Evolutionary conservation across 2,113 vertebrate species (phyloP).

Genomic region (Cardinalis cardinalis): DNA sequence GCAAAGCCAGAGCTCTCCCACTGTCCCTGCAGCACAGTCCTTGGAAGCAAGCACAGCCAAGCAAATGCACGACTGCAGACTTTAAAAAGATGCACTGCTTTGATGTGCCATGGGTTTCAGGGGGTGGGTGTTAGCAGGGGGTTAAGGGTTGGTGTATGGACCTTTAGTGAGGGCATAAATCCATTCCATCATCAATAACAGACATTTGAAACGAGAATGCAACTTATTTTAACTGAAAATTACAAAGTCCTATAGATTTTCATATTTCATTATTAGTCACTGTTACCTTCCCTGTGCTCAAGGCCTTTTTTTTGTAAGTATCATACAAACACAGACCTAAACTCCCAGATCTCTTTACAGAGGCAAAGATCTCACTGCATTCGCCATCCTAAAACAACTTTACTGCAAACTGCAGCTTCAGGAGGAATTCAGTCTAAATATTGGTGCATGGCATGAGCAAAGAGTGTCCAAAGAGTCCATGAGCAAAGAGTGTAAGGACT

Average conservation of each 20-base stretch:
- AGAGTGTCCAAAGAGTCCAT: neutral
- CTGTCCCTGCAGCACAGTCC: neutral
- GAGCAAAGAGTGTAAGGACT: fast-evolving
- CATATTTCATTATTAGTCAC: neutral
- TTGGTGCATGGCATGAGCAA: neutral
- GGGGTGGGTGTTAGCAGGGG: neutral
- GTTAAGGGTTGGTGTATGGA: neutral
- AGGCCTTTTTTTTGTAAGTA: neutral
- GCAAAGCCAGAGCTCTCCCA: neutral
- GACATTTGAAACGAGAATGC: neutral
- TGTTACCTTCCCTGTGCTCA: neutral
- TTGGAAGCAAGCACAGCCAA: neutral
- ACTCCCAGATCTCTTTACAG: neutral
- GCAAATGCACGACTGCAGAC: neutral
- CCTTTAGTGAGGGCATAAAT: neutral
- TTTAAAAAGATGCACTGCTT: neutral
- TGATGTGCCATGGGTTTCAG: neutral
- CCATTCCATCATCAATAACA: neutral
- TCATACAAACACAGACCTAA: neutral
- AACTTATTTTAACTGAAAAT: neutral
- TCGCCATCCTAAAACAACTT: neutral
- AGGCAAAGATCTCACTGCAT: neutral
- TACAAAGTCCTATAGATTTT: neutral
- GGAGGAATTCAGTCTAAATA: neutral
- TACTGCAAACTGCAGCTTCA: neutral